A percentile compares a stretch with the other conserved stretches of the same genome.
Evolutionary conservation across 2,113 vertebrate species (phyloP).

Genomic region (Myrmecobius fasciatus): DNA sequence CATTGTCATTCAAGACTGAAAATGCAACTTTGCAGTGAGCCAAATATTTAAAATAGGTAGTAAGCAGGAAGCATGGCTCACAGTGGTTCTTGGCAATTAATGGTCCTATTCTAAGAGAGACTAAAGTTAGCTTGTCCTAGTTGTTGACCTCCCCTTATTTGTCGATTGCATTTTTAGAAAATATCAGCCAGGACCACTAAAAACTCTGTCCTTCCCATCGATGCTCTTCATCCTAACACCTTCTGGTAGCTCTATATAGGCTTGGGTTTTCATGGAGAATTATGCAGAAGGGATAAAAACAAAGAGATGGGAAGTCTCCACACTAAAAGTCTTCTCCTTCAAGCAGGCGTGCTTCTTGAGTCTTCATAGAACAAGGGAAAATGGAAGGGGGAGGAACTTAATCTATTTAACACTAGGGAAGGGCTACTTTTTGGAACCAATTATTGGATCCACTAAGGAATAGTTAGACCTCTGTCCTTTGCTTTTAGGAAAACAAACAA

Average conservation of each 20-base stretch:
- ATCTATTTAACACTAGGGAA: neutral
- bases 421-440: neutral
- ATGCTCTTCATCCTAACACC: neutral
- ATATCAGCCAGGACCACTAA: neutral
- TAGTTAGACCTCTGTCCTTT: neutral
- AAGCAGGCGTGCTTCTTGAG: neutral
- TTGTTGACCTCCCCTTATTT: neutral
- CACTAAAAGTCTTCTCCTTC: neutral
- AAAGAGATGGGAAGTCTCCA: neutral
- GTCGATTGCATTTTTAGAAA: neutral
- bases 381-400: neutral
- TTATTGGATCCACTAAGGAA: neutral
- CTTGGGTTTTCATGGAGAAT: neutral
- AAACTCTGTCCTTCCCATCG: neutral
- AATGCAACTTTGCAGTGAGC: neutral
- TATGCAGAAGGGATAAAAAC: neutral
- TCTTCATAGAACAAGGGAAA: neutral
- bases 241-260: neutral
- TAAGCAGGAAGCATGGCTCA: neutral
- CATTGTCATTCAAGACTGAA: neutral
- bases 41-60: neutral
- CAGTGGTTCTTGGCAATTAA: neutral
- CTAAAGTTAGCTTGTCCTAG: neutral
- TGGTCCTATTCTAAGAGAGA: neutral
- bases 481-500: neutral